These are phyloP conservation scores for Chaunax sp. DNA, from an alignment of 2,797 vertebrate species.

Conservation along the genomic window DNA sequence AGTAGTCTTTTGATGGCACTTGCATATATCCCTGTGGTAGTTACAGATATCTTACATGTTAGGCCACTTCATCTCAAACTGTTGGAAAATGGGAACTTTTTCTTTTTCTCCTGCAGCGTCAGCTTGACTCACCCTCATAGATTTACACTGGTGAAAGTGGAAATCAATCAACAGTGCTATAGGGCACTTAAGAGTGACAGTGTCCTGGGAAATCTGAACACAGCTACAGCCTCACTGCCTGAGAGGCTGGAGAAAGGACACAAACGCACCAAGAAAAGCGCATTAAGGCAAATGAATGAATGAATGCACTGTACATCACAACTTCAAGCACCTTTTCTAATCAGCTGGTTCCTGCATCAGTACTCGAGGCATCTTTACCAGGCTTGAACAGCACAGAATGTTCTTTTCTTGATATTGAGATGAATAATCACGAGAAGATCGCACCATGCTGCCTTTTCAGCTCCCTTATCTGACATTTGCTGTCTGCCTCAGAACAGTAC, in stretches of 20 bases:
- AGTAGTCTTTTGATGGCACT: slow-evolving; percentile 75
- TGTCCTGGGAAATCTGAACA: slow-evolving; percentile 8
- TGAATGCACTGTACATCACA: slow-evolving; percentile 59
- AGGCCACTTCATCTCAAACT: slow-evolving; percentile 48
- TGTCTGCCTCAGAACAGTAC: slow-evolving; percentile 39
- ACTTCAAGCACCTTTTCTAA: slow-evolving; percentile 59
- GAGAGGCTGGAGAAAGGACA: slow-evolving; percentile 22
- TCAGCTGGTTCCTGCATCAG: slow-evolving; percentile 65
- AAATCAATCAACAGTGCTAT: slow-evolving; percentile 22
- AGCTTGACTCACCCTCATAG: slow-evolving; percentile 35
- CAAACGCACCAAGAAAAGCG: slow-evolving; percentile 35
- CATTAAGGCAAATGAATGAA: slow-evolving; percentile 35
- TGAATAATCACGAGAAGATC: slow-evolving; percentile 41
- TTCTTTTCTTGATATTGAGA: slow-evolving; percentile 35
- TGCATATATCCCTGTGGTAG: slow-evolving; percentile 69
- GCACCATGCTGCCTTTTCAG: slow-evolving; percentile 78
- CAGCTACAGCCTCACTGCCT: slow-evolving; percentile 9
- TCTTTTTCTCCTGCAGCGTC: slow-evolving; percentile 38
- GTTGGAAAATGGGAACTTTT: slow-evolving; percentile 32
- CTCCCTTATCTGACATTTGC: slow-evolving; percentile 46
- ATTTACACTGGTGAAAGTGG: slow-evolving; percentile 22
- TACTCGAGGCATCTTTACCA: slow-evolving; percentile 56
- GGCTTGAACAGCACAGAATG: slow-evolving; percentile 53
- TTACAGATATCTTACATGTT: slow-evolving; percentile 49
- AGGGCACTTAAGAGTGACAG: slow-evolving; percentile 18